Conservation (phyloP, 2,113 vertebrate genomes). For the Pholis gunnellus region DNA sequence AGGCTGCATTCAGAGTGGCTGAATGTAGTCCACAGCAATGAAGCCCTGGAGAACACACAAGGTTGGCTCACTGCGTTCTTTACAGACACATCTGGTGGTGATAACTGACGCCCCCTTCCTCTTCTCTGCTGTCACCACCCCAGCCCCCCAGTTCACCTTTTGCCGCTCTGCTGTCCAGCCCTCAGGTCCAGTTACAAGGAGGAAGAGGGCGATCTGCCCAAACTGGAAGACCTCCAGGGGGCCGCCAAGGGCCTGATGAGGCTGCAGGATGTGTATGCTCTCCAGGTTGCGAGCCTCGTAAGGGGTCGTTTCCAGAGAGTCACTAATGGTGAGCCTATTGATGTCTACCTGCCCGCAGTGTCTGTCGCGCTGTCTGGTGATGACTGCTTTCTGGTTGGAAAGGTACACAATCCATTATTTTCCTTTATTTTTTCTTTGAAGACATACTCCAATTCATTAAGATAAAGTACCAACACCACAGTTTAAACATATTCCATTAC, state of each 20-base stretch:
- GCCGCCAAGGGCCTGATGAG: conserved; percentile 91
- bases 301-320: conserved; percentile 86
- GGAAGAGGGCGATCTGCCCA: conserved; percentile 86
- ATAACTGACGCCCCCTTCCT: conserved; percentile 29
- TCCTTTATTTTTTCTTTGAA: background rate
- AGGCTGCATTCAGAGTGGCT: conserved; percentile 92
- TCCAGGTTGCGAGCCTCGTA: conserved; percentile 87
- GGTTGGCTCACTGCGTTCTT: conserved; percentile 76
- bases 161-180: conserved; percentile 76
- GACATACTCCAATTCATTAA: no score
- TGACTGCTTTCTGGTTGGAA: conserved; percentile 95
- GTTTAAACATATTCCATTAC: background rate
- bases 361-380: conserved; percentile 87
- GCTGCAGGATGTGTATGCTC: conserved; percentile 91
- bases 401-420: conserved; percentile 80
- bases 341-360: conserved; percentile 84
- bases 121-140: conserved; percentile 46
- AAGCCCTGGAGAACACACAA: conserved; percentile 86
- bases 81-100: conserved; percentile 61
- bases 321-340: conserved; percentile 45
- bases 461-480: conserved; percentile 54
- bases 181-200: conserved; percentile 86
- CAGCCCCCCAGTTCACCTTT: conserved; percentile 47
- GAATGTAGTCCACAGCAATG: conserved; percentile 87
- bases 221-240: conserved; percentile 89